Conservation (phyloP, 2,888 invertebrate genomes). For the Linnaemya tessellans region DNA sequence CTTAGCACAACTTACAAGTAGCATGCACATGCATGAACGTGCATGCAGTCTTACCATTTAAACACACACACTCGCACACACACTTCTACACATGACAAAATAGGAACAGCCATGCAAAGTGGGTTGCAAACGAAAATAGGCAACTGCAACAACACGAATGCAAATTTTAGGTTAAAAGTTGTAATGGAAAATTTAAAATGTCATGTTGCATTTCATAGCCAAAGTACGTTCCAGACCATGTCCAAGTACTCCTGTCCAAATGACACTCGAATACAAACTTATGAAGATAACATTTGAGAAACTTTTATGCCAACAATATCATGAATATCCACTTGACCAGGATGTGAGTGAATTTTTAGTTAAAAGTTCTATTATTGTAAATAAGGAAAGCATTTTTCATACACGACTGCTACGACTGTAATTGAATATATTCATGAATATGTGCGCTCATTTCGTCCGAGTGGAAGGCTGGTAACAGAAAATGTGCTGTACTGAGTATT, state of each 20-base stretch:
- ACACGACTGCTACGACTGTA: too few relatives aligned
- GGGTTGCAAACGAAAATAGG: not conserved
- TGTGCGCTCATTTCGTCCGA: too few relatives aligned
- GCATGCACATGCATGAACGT: not conserved
- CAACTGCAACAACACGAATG: conserved; percentile 15
- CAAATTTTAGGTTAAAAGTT: conserved; percentile 56
- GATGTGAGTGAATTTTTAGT: conserved; percentile 25
- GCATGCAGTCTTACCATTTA: not conserved
- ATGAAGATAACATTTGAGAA: conserved; percentile 22
- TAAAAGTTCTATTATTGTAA: not conserved
- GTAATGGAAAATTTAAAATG: conserved; percentile 58
- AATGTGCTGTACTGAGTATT: too few relatives aligned
- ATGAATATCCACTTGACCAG: conserved; percentile 25
- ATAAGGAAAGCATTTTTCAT: not conserved
- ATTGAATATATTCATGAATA: too few relatives aligned
- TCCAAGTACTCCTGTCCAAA: conserved; percentile 24
- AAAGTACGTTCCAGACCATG: conserved; percentile 35
- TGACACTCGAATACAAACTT: conserved; percentile 2
- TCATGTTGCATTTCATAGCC: conserved; percentile 47
- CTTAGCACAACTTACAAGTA: conserved; percentile 35
- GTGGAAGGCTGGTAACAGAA: too few relatives aligned
- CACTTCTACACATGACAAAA: not conserved
- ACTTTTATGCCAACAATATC: conserved; percentile 20
- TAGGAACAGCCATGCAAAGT: conserved; percentile 3
- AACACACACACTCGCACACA: not conserved